A percentile compares a stretch with the other conserved stretches of the same genome.
Conservation (phyloP, 2,888 invertebrate genomes). For the Polydesmus complanatus region DNA sequence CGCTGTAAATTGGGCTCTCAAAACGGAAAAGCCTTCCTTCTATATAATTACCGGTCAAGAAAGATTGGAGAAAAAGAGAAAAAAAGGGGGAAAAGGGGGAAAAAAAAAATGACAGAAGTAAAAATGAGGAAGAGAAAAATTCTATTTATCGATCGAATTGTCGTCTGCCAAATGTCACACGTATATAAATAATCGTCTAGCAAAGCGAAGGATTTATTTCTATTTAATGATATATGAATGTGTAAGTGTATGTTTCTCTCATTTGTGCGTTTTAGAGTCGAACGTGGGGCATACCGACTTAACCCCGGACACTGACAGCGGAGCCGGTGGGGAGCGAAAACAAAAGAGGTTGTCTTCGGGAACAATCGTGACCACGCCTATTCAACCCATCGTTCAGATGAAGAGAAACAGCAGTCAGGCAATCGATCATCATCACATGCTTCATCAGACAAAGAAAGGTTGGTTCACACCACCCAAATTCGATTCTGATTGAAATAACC, state of each 20-base stretch:
- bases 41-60: neutral
- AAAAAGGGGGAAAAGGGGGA: too few species aligned
- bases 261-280: neutral
- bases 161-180: neutral
- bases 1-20: neutral
- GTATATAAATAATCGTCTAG: neutral
- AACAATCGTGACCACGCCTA: neutral
- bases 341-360: neutral
- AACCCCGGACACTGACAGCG: conserved; percentile 9
- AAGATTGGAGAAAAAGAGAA: too few species aligned
- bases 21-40: neutral
- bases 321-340: conserved; percentile 8
- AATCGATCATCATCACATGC: neutral
- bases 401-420: conserved; percentile 7
- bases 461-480: neutral
- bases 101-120: neutral
- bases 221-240: neutral
- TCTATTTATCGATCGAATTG: neutral
- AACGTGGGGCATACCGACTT: conserved; percentile 4
- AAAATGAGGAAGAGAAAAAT: neutral
- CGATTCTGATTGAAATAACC: neutral
- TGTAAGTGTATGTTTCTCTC: neutral
- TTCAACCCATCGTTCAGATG: neutral
- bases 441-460: neutral
- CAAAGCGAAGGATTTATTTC: neutral